Base-by-base conservation (phyloP, 1,140 invertebrate species). In the Mylabris phalerata region DNA sequence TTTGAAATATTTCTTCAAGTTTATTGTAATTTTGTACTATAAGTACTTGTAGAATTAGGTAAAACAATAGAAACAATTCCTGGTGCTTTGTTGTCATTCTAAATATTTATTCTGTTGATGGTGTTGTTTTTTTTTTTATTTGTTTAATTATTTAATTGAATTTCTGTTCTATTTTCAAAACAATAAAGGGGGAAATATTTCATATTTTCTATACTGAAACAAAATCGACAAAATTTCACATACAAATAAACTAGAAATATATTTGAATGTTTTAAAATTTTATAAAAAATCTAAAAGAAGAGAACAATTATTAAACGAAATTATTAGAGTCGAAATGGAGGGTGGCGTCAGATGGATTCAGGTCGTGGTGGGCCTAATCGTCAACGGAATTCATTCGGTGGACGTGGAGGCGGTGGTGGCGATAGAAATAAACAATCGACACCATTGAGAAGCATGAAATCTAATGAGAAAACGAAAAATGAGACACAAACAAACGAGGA, bases 381-480 rank as follows among this genome's bases (percentile, higher is more conserved):
- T 2, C 27, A 45, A 9, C n/a, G 51, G 4, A 11, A n/a, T 5
- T 9, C 42, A 9, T 54, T 54, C 11, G 25, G 9, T 4, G 9
- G 19, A 24, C 50, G 32, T 32, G 32, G 32, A 0, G 32, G 32
- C 2, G 32, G 32, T 47, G 56, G 60, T 26, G 50, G 52, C 9
- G 55, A 60, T 43, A 47, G 48, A 32, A 42, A 42, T 11, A 42
- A 11, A 40, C 19, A 40, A 42, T 42, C 41, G 5, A 4, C 6
- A 42, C 41, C 41, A 10, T 40, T 7, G 41, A 42, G 9, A 10
- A 10, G 6, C 39, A 40, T 7, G 41, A 58, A 60, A 38, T 3
- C 43, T 7, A 40, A 25, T 13, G 48, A 40, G 9, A 47, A 40
- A 38, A 61, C 64, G 54, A 64, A 66, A 38, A 52, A 60, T n/a